Percentiles rank a stretch among this genome's conserved stretches.
phyloP scores from a whole-genome alignment of 1,140 invertebrate genomes.

The Anastrepha obliqua region DNA sequence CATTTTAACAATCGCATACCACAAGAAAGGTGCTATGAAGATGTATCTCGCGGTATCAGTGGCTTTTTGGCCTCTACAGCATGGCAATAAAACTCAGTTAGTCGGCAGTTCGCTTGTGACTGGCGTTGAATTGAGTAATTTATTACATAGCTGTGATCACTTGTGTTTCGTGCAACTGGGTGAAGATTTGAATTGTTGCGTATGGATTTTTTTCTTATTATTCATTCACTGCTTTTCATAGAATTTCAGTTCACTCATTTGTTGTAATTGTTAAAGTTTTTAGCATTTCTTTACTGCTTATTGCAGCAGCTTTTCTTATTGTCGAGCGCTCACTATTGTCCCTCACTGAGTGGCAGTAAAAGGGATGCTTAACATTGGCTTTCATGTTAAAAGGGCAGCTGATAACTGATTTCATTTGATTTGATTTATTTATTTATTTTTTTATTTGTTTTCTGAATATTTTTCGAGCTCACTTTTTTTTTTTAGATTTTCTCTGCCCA shows the following conservation, averaged over 20 bases:
- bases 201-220: not conserved
- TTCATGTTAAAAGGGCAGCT: constrained; percentile 15
- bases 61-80: not conserved
- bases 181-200: not conserved
- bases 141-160: constrained; percentile 35
- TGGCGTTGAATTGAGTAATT: constrained; percentile 45
- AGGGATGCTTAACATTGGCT: not conserved
- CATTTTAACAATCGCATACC: constrained; percentile 16
- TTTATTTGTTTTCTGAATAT: not conserved
- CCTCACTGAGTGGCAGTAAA: not conserved
- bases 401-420: constrained; percentile 42
- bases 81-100: constrained; percentile 1
- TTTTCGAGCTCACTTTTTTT: not conserved
- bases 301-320: not conserved
- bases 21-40: constrained; percentile 29
- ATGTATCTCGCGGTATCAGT: not conserved
- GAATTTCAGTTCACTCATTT: constrained; percentile 35
- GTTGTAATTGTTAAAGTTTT: constrained; percentile 33
- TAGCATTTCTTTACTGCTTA: not conserved
- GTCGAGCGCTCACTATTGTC: not conserved
- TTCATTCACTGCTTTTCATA: not conserved
- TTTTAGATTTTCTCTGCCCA: not conserved
- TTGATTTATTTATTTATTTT: not conserved
- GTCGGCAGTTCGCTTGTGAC: not conserved
- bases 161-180: not conserved